phyloP scores from a whole-genome alignment of 1,140 invertebrate species.

The Mercenaria mercenaria region DNA sequence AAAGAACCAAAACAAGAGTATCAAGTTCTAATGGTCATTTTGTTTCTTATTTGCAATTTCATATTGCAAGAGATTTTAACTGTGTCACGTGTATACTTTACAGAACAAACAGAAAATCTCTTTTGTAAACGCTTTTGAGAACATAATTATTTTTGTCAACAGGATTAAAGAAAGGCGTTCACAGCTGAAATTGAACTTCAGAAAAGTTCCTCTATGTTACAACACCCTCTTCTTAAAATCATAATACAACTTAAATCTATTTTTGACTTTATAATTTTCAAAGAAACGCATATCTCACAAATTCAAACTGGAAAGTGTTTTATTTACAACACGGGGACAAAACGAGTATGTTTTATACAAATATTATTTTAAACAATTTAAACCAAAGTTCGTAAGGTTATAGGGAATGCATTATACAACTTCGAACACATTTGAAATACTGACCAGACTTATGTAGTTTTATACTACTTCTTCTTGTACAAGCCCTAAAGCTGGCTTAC shows the following conservation, averaged over 20 bases:
- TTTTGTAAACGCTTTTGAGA: neutral
- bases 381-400: neutral
- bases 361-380: neutral
- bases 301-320: neutral
- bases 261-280: neutral
- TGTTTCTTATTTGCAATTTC: no score
- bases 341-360: neutral
- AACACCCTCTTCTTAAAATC: neutral
- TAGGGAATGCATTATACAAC: neutral
- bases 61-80: no score
- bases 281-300: neutral
- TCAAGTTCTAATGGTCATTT: no score
- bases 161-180: neutral
- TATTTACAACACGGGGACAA: neutral
- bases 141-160: neutral
- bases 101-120: neutral
- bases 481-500: no score
- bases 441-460: no score
- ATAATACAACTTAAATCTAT: neutral
- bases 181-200: neutral
- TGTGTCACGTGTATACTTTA: neutral
- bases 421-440: neutral
- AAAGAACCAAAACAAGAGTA: no score
- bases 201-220: neutral
- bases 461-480: no score